Evolutionary conservation across 2,113 vertebrate species (phyloP), one percentile per base, ranked within the genome.

Genomic region (Myiopsitta monachus): DNA sequence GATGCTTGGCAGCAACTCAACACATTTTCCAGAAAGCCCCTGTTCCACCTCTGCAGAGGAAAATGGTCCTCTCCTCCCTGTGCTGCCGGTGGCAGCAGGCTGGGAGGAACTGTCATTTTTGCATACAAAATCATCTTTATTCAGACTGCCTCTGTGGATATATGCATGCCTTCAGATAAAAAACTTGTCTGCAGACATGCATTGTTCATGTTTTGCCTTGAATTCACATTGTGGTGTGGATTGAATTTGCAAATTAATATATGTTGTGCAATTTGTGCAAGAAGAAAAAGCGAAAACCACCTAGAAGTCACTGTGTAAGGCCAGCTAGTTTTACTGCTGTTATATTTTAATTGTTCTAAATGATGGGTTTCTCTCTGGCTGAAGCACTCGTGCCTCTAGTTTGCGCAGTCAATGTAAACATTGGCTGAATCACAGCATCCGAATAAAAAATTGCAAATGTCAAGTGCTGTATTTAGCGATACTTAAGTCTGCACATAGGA

Each of bases 161-260:
- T 47, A 5, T 72, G 24, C 22, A 43, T 61, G 12, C 21, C 19
- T 68, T 63, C 46, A n/a, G 61, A 43, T 81, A 66, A 80, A 91
- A 90, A n/a, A 5, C 18, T 74, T 30, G 4, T 54, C 31, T 62
- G 7, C 11, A 51, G 67, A 38, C 0, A 0, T 38, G 3, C 14
- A 10, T 57, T 68, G 21, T 21, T 90, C 4, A 1, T 51, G 9
- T 74, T 90, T 77, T 59, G 55, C 59, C 31, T 83, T 54, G 51
- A 67, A n/a, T 93, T 76, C 55, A 54, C 57, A 46, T 67, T 86
- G 36, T 21, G 18, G 7, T 16, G 11, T 74, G 43, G 41, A 41
- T 36, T 67, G 63, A 33, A 83, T 21, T 0, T 67, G 49, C 39
- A 62, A 10, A 30, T 57, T 57, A 52, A 31, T 85, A 5, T 4